Conservation (phyloP, 2,888 invertebrate genomes). For the Liodrosophila aerea region DNA sequence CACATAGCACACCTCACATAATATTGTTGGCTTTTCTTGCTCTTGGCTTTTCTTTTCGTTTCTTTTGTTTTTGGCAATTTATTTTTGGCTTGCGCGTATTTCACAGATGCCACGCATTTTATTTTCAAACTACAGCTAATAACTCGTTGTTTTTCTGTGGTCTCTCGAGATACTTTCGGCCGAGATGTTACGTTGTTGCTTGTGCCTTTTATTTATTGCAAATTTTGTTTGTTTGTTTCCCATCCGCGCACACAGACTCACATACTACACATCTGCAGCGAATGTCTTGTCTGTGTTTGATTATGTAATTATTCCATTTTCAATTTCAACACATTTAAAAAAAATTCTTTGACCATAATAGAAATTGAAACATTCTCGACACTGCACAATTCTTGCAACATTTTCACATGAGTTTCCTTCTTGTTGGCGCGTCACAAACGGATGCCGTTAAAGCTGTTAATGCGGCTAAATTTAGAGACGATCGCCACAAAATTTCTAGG, state of each 20-base stretch:
- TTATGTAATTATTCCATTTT: conserved; percentile 65
- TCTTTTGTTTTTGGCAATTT: conserved; percentile 55
- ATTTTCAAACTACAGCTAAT: conserved; percentile 62
- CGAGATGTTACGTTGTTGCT: conserved; percentile 32
- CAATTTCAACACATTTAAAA: conserved; percentile 32
- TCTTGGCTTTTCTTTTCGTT: conserved; percentile 22
- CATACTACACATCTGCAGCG: no score
- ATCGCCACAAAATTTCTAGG: conserved; percentile 35
- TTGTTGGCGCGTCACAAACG: conserved; percentile 15
- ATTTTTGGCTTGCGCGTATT: conserved; percentile 62
- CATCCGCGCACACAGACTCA: background rate
- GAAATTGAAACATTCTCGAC: conserved; percentile 47
- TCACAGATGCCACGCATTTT: conserved; percentile 60
- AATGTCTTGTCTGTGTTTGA: conserved; percentile 27
- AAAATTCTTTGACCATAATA: conserved; percentile 52
- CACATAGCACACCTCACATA: conserved; percentile 10
- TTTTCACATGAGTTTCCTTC: conserved; percentile 33
- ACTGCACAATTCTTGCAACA: conserved; percentile 31
- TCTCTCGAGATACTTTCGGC: conserved; percentile 1
- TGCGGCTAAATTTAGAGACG: conserved; percentile 61
- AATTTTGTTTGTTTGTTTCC: conserved; percentile 28
- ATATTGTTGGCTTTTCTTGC: conserved; percentile 16
- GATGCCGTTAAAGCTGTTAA: conserved; percentile 58
- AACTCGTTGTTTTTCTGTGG: conserved; percentile 59
- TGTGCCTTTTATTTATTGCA: conserved; percentile 51